Base-by-base conservation (phyloP, 2,797 vertebrate genomes). In the Fundulus diaphanus region DNA sequence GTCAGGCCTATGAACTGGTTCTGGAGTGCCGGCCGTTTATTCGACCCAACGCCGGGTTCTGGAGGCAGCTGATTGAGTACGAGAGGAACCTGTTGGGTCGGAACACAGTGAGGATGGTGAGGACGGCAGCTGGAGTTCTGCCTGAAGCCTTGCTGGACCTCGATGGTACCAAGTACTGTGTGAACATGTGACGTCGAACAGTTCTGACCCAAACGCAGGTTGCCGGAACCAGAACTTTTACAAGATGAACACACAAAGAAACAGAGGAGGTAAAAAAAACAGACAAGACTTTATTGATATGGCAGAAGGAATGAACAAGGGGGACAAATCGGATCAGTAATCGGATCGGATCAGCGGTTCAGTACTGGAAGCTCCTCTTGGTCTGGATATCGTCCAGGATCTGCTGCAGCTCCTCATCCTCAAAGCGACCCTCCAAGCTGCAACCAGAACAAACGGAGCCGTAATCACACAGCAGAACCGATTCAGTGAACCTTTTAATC, bases 311-410 rank as follows among this genome's bases (percentile, higher is more conserved):
- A 72, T 15, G 20, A 61, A 31, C 18, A 46, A 20, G 37, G 5
- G 20, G 54, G 27, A 31, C 9, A 33, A 33, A 63, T 12, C 33
- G 59, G 59, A 69, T 94, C 89, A 98, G 82, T 24, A 44, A 52
- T 24, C 29, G 7, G 56, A 20, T 72, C 12, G 3, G 59, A 11
- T 35, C 31, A 35, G 31, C 33, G 3, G 59, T 48, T 94, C 90
- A 99, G 82, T 99, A 99, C 86, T 99, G 98, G 93, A 99, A 99
- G 87, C 97, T 99, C 84, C 97, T 96, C 90, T 99, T 99, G 56
- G 98, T 99, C 93, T 99, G 98, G 92, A 99, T 99, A 82, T 99
- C 98, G 0, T 99, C 98, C 22, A 99, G 96, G 80, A 99, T 99
- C 93, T 99, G 97, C 81, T 99, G 98, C 24, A 99, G 92, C 84